These are phyloP conservation scores for Taphrorychus bicolor DNA, from an alignment of 2,888 invertebrate genomes.

Conservation along the genomic window DNA sequence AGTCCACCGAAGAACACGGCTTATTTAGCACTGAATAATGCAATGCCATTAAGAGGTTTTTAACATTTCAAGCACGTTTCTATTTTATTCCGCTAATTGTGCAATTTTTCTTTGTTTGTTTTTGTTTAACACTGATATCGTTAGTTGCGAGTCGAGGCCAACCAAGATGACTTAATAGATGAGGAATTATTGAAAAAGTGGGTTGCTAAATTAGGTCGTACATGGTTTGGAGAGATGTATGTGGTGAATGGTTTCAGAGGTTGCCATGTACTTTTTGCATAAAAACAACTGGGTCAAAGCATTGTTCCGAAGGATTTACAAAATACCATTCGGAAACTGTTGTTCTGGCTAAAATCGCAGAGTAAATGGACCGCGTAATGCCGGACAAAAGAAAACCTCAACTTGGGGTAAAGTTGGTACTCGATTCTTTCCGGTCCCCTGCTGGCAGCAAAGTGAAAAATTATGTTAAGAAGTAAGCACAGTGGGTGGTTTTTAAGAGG, in stretches of 20 bases:
- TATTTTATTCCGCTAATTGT: conserved; percentile 30
- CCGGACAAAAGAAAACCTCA: conserved; percentile 21
- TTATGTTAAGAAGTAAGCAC: conserved; percentile 30
- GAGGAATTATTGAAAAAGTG: not conserved
- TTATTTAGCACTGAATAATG: conserved; percentile 26
- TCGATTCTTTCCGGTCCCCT: not conserved
- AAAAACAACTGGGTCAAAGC: not conserved
- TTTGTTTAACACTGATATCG: conserved; percentile 33
- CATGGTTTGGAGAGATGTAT: not conserved
- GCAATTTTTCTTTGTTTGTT: conserved; percentile 37
- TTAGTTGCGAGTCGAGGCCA: conserved; percentile 24
- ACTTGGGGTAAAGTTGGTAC: conserved; percentile 13
- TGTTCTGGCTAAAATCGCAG: not conserved
- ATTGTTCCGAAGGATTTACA: not conserved
- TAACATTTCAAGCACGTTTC: conserved; percentile 34
- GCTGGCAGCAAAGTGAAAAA: conserved; percentile 35
- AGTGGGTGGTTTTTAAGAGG: conserved; percentile 26
- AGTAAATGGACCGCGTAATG: conserved; percentile 13
- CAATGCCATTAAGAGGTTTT: conserved; percentile 24
- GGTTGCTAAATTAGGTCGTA: conserved; percentile 9
- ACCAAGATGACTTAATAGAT: conserved; percentile 25
- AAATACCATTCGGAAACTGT: not conserved
- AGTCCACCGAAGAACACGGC: conserved; percentile 1
- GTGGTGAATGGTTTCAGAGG: not conserved
- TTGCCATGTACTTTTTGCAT: not conserved